phyloP scores from a whole-genome alignment of 2,113 vertebrate species.

The Aix galericulata region DNA sequence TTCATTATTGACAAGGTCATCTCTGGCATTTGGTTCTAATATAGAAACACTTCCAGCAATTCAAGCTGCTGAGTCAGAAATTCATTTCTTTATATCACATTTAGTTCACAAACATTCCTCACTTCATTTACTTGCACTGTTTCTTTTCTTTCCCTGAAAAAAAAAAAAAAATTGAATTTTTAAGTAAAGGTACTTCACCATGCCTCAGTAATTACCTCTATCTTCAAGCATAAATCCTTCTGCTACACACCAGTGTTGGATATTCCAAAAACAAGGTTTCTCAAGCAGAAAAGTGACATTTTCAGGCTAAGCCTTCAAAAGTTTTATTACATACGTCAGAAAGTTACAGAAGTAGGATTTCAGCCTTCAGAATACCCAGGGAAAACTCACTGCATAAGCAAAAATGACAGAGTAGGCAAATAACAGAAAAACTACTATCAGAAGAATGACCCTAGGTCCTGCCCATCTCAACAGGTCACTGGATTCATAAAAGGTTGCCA shows the following conservation, averaged over 20 bases:
- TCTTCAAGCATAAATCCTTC: conserved; percentile 60
- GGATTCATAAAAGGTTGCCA: not conserved
- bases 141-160: conserved; percentile 41
- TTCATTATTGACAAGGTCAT: conserved; percentile 26
- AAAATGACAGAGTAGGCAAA: not conserved
- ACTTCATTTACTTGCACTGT: conserved; percentile 45
- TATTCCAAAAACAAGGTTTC: conserved; percentile 24
- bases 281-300: conserved; percentile 65
- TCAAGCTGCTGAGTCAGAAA: conserved; percentile 48
- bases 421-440: not conserved
- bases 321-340: not conserved
- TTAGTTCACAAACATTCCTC: conserved; percentile 42
- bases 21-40: not conserved
- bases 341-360: not conserved
- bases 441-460: not conserved
- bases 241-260: not conserved
- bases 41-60: not conserved
- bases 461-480: not conserved
- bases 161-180: conserved; percentile 20
- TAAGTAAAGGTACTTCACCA: conserved; percentile 21
- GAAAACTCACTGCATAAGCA: not conserved
- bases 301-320: conserved; percentile 6
- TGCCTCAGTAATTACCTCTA: conserved; percentile 34
- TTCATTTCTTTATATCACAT: conserved; percentile 9
- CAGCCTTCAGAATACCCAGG: not conserved